phyloP scores from a whole-genome alignment of 2,797 vertebrate species.

The Melanotaenia boesemani region DNA sequence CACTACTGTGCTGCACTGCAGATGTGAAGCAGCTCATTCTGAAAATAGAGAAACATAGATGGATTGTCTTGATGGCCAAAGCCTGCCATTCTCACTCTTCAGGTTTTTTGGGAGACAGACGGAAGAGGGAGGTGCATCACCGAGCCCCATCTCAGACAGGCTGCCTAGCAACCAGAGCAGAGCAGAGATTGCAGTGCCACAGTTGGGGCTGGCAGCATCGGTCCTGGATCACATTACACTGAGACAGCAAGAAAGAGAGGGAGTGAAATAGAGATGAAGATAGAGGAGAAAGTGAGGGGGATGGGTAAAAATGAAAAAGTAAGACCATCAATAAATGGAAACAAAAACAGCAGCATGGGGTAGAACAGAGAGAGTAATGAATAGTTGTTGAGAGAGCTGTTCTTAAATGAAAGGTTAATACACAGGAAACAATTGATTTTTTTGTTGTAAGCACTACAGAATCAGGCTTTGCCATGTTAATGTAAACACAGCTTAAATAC shows the following conservation, averaged over 20 bases:
- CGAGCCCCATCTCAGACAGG: slow-evolving; percentile 63
- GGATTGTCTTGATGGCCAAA: slow-evolving; percentile 35
- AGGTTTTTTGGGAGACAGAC: slow-evolving; percentile 49
- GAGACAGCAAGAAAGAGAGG: slow-evolving; percentile 78
- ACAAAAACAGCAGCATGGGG: slow-evolving; percentile 34
- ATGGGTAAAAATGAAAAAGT: slow-evolving; percentile 51
- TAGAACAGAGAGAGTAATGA: slow-evolving; percentile 22
- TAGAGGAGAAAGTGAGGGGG: slow-evolving; percentile 59
- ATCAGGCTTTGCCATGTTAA: slow-evolving; percentile 3
- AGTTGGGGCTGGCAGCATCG: slow-evolving; percentile 72
- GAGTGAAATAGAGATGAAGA: slow-evolving; percentile 70
- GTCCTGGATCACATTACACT: slow-evolving; percentile 84
- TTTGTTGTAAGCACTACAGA: slow-evolving; percentile 15
- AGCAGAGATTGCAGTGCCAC: slow-evolving; percentile 73
- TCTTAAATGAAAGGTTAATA: slow-evolving; percentile 53
- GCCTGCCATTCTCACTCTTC: slow-evolving; percentile 15
- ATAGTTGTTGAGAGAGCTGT: slow-evolving; percentile 30
- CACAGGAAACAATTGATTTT: slow-evolving; percentile 34
- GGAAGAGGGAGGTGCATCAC: slow-evolving; percentile 64
- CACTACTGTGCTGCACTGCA: slow-evolving; percentile 64
- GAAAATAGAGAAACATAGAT: slow-evolving; percentile 36
- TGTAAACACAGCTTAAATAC: slow-evolving; percentile 29
- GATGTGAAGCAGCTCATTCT: slow-evolving; percentile 55
- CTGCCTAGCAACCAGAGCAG: slow-evolving; percentile 82
- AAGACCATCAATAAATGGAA: slow-evolving; percentile 30